phyloP scores from a whole-genome alignment of 2,888 invertebrate species.

The Platynereis dumerilii region DNA sequence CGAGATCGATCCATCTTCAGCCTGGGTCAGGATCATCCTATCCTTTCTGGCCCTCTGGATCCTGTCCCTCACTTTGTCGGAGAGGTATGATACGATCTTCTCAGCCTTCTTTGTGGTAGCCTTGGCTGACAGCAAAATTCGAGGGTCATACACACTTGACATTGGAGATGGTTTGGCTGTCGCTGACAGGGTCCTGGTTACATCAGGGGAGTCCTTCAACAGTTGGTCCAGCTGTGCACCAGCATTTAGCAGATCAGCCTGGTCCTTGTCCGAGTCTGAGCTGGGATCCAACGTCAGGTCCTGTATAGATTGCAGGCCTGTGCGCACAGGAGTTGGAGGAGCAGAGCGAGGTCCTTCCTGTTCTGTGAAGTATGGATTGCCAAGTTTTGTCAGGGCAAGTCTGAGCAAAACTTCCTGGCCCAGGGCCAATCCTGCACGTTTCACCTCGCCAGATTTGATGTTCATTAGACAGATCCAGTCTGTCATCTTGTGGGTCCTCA shows the following conservation, averaged over 20 bases:
- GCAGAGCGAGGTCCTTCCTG: not conserved
- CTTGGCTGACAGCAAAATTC: not conserved
- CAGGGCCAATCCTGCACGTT: not conserved
- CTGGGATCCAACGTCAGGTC: too few species aligned
- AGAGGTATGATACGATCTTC: not conserved
- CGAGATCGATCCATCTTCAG: not conserved
- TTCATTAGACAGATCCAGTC: too few species aligned
- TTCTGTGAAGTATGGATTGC: constrained; percentile 4
- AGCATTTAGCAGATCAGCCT: too few species aligned
- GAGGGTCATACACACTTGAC: not conserved
- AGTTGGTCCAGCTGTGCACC: too few species aligned
- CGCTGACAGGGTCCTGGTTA: too few species aligned
- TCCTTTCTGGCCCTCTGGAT: not conserved
- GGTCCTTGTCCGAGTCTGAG: too few species aligned
- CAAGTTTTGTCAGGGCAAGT: not conserved
- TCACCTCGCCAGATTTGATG: too few species aligned
- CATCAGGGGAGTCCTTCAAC: too few species aligned
- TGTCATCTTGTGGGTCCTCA: too few species aligned
- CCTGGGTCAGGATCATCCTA: not conserved
- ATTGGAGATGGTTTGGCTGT: too few species aligned
- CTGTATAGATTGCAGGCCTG: too few species aligned
- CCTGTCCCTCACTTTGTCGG: constrained; percentile 5
- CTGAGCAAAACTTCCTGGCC: not conserved
- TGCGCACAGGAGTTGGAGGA: not conserved
- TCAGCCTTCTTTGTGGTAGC: not conserved